Percentiles rank a stretch among this genome's conserved stretches.
phyloP scores from a whole-genome alignment of 2,888 invertebrate species.

The Creontiades dilutus region DNA sequence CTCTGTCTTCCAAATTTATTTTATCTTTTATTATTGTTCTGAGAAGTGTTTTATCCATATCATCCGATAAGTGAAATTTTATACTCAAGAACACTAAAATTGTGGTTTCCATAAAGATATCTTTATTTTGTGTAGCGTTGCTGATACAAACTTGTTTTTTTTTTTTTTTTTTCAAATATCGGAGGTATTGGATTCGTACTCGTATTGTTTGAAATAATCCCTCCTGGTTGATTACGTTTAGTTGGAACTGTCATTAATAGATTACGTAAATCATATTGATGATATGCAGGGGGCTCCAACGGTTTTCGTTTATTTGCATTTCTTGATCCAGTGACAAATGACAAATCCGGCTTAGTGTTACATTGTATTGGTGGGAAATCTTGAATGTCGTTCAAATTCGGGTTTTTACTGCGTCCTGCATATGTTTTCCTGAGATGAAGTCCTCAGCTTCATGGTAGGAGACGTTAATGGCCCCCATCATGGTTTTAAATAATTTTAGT shows the following conservation, averaged over 20 bases:
- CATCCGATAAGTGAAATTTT: not conserved
- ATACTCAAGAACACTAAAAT: not conserved
- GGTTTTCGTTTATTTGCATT: not conserved
- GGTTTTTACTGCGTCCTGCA: too few relatives aligned
- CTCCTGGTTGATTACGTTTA: not conserved
- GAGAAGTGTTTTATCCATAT: not conserved
- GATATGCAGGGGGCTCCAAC: not conserved
- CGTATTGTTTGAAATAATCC: not conserved
- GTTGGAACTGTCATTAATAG: not conserved
- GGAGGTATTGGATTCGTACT: not conserved
- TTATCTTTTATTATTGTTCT: not conserved
- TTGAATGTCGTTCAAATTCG: not conserved
- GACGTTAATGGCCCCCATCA: not conserved
- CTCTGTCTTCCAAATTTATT: not conserved
- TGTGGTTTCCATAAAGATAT: not conserved
- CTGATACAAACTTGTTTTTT: not conserved
- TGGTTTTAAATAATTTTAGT: not conserved
- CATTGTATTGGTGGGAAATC: not conserved
- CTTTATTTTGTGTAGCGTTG: not conserved
- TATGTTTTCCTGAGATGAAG: not conserved
- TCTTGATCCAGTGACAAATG: not conserved
- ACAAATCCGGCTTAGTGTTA: not conserved
- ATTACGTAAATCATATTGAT: not conserved
- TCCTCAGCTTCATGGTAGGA: not conserved
- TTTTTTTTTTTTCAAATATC: not conserved